A percentile compares a stretch with the other conserved stretches of the same genome.
Conservation (phyloP, 2,888 invertebrate species). For the Nomada ruficornis region DNA sequence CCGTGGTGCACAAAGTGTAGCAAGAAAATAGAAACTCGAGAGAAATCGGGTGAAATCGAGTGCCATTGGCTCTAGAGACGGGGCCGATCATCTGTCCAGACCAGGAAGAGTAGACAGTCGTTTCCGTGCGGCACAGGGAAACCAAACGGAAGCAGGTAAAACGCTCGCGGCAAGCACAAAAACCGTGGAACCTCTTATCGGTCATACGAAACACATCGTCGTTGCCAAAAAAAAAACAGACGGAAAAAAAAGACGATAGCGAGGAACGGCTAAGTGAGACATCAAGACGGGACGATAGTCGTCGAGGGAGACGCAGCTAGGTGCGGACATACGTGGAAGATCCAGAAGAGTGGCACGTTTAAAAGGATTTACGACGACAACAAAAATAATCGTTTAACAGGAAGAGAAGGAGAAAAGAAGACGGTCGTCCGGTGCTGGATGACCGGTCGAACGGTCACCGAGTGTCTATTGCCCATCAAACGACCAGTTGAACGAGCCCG, state of each 20-base stretch:
- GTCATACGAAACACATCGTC: constrained; percentile 44
- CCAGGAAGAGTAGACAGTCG: constrained; percentile 20
- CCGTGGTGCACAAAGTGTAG: not conserved
- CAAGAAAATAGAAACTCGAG: constrained; percentile 44
- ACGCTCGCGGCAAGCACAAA: not conserved
- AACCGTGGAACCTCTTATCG: not conserved
- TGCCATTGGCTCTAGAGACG: constrained; percentile 10
- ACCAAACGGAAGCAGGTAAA: not conserved
- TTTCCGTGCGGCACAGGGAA: not conserved
- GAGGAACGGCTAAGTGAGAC: constrained; percentile 73
- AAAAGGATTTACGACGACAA: constrained; percentile 78
- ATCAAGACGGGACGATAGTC: constrained; percentile 71
- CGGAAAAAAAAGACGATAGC: constrained; percentile 52
- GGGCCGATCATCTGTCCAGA: constrained; percentile 17
- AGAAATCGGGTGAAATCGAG: constrained; percentile 49
- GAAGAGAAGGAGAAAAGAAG: constrained; percentile 41
- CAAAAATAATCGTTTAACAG: constrained; percentile 77
- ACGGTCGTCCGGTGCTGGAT: constrained; percentile 58
- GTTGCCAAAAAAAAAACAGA: constrained; percentile 28
- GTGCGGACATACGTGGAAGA: constrained; percentile 68
- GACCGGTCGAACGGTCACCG: constrained; percentile 72
- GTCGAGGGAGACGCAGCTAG: constrained; percentile 63
- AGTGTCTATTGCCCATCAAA: constrained; percentile 77
- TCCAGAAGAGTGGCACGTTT: constrained; percentile 73
- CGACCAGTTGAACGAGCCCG: constrained; percentile 64